Conservation (phyloP, 2,888 invertebrate species). For the Mechanitis mazaeus region DNA sequence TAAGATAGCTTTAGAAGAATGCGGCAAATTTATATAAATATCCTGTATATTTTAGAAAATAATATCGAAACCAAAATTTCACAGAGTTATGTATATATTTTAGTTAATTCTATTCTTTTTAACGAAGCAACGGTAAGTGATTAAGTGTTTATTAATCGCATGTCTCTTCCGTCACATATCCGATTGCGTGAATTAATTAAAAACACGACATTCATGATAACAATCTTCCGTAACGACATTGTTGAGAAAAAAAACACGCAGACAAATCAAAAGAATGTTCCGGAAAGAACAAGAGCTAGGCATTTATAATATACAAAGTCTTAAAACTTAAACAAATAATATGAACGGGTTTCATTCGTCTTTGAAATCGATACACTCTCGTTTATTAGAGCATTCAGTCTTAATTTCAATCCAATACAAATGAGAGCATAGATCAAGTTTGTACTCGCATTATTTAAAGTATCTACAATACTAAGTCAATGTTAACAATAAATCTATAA, state of each 20-base stretch:
- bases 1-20: no score
- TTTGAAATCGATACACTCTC: slow-evolving; percentile 15
- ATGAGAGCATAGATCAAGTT: slow-evolving; percentile 1
- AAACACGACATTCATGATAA: background rate
- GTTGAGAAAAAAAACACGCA: slow-evolving; percentile 2
- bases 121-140: background rate
- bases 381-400: slow-evolving; percentile 26
- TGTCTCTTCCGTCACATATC: slow-evolving; percentile 23
- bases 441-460: background rate
- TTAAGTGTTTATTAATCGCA: slow-evolving; percentile 20
- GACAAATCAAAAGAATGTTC: background rate
- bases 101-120: no score
- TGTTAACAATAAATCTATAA: background rate
- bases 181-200: slow-evolving; percentile 14
- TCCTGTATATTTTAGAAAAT: no score
- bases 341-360: no score
- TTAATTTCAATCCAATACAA: slow-evolving; percentile 27
- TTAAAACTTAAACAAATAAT: no score
- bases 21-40: no score
- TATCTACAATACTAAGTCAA: background rate
- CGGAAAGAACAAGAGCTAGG: background rate
- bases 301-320: no score
- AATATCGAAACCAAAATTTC: no score
- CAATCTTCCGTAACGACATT: background rate
- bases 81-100: no score